Conservation (phyloP, 2,888 invertebrate genomes). For the Eilema sororculum region DNA sequence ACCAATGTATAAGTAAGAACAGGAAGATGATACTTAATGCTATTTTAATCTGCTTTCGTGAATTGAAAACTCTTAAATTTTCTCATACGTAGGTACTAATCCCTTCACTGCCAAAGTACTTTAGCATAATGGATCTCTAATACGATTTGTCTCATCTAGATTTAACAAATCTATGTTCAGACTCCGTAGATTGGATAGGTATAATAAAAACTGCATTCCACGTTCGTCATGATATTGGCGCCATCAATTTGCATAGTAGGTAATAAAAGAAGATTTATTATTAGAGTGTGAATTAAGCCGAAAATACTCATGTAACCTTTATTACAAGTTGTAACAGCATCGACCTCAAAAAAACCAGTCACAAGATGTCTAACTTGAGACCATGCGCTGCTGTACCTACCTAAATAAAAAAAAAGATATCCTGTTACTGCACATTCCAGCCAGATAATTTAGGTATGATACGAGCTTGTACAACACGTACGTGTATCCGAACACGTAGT, state of each 20-base stretch:
- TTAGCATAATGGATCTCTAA: not conserved
- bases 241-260: conserved; percentile 44
- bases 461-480: not conserved
- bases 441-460: conserved; percentile 13
- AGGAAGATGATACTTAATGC: too few relatives aligned
- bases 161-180: not conserved
- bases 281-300: conserved; percentile 38
- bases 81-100: not conserved
- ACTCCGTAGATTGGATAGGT: conserved; percentile 16
- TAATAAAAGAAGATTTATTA: conserved; percentile 43
- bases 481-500: not conserved
- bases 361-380: conserved; percentile 12
- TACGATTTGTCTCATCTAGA: not conserved
- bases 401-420: conserved; percentile 34
- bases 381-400: conserved; percentile 12
- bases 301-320: conserved; percentile 35
- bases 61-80: not conserved
- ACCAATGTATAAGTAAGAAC: too few relatives aligned
- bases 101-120: not conserved
- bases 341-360: conserved; percentile 50
- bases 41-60: too few relatives aligned
- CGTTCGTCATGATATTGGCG: conserved; percentile 49
- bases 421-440: conserved; percentile 48
- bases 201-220: conserved; percentile 50
- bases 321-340: conserved; percentile 27